Conservation (phyloP, 1,140 invertebrate genomes). For the Plectrocnemia conspersa region DNA sequence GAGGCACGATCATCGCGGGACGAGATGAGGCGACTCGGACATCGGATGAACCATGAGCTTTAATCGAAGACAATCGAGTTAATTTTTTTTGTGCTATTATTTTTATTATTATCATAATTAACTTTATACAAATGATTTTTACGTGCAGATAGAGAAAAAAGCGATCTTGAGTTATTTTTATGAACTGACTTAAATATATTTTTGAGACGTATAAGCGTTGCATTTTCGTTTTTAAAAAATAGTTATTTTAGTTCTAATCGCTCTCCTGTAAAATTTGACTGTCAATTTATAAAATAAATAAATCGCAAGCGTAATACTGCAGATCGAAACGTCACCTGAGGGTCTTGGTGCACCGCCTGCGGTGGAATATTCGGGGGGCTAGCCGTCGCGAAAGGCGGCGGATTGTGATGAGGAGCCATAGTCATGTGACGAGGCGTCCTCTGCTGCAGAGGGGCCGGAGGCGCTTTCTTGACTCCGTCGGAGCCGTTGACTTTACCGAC, state of each 20-base stretch:
- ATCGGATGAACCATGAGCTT: conserved; percentile 21
- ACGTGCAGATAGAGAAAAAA: too few relatives aligned
- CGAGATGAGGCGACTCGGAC: neutral
- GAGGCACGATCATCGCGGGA: neutral
- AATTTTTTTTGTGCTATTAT: neutral
- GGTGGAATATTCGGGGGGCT: neutral
- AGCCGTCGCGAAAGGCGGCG: conserved; percentile 17
- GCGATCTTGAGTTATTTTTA: too few relatives aligned
- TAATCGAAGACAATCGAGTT: neutral
- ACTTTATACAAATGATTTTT: neutral
- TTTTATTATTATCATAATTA: neutral
- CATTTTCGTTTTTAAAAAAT: too few relatives aligned
- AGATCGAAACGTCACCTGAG: neutral
- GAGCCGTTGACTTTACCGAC: conserved; percentile 45
- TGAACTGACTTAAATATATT: too few relatives aligned
- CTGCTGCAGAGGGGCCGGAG: conserved; percentile 34
- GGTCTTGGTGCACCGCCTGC: conserved; percentile 11
- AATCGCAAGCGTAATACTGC: too few relatives aligned
- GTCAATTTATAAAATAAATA: neutral
- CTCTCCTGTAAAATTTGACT: neutral
- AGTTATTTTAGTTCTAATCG: too few relatives aligned
- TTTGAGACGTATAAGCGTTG: too few relatives aligned
- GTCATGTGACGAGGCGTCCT: conserved; percentile 39
- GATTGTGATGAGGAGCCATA: conserved; percentile 37
- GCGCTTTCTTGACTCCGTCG: conserved; percentile 37